phyloP scores from a whole-genome alignment of 2,113 vertebrate genomes.

The Corydoras sp. region DNA sequence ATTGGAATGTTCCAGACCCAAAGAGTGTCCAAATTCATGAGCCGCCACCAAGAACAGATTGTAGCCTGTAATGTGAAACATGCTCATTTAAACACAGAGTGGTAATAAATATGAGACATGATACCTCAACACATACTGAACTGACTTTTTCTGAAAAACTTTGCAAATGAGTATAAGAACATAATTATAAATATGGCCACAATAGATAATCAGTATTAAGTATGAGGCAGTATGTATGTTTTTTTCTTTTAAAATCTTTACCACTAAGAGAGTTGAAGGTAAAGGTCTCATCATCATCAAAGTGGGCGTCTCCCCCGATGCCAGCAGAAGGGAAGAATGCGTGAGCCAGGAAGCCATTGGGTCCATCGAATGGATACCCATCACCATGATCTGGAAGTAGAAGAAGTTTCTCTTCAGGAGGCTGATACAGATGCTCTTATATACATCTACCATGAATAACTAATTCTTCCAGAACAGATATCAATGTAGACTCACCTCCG shows the following conservation, averaged over 20 bases:
- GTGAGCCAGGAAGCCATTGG: conserved; percentile 67
- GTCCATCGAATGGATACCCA: conserved; percentile 68
- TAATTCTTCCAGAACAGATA: no score
- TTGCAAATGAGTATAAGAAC: no score
- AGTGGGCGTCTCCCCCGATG: conserved; percentile 81
- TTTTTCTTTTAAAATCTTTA: conserved; percentile 17
- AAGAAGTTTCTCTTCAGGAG: conserved; percentile 33
- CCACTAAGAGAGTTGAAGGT: conserved; percentile 55
- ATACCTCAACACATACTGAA: no score
- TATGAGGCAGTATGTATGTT: no score
- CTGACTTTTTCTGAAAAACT: no score
- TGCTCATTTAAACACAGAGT: neutral
- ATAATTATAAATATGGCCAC: neutral
- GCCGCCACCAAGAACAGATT: conserved; percentile 85
- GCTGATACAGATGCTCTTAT: no score
- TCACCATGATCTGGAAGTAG: neutral
- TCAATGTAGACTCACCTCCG: conserved; percentile 58
- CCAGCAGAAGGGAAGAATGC: conserved; percentile 67
- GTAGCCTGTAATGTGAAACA: conserved; percentile 60
- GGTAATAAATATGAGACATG: no score
- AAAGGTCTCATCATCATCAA: conserved; percentile 79
- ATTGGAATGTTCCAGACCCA: conserved; percentile 81
- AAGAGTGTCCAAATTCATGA: conserved; percentile 90
- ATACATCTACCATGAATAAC: no score
- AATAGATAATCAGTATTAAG: neutral